phyloP scores from a whole-genome alignment of 2,113 vertebrate genomes.

The Tyrannus savana region DNA sequence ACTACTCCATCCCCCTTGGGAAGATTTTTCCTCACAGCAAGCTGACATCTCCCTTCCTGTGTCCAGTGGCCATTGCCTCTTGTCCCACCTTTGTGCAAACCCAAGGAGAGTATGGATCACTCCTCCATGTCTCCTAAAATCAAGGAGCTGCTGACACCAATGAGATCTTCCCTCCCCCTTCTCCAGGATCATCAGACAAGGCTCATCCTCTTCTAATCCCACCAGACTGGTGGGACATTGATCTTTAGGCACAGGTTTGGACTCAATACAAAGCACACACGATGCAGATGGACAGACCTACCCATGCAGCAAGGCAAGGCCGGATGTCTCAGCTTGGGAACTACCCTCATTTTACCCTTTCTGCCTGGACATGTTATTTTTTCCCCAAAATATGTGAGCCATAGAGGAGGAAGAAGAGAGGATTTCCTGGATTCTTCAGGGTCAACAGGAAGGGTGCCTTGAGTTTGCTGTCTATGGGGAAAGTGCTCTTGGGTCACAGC shows the following conservation, averaged over 20 bases:
- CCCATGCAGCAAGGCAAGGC: neutral
- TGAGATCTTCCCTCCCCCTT: neutral
- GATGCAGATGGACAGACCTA: neutral
- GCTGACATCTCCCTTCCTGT: neutral
- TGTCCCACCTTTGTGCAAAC: neutral
- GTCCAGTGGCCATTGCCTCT: neutral
- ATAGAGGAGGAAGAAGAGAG: neutral
- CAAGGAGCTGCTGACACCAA: neutral
- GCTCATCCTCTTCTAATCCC: neutral
- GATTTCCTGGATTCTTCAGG: neutral
- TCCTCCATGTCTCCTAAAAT: neutral
- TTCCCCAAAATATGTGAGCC: neutral
- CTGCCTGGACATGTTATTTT: neutral
- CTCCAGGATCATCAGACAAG: neutral
- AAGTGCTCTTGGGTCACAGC: neutral
- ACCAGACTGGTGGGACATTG: neutral
- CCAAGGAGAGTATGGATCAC: neutral
- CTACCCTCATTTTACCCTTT: neutral
- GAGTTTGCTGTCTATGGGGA: neutral
- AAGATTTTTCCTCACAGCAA: neutral
- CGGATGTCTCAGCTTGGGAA: neutral
- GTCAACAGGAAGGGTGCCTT: neutral
- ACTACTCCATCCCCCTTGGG: neutral
- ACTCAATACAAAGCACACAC: neutral
- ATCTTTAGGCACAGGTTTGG: neutral